phyloP scores from a whole-genome alignment of 2,888 invertebrate genomes.

The Anorthoa munda region DNA sequence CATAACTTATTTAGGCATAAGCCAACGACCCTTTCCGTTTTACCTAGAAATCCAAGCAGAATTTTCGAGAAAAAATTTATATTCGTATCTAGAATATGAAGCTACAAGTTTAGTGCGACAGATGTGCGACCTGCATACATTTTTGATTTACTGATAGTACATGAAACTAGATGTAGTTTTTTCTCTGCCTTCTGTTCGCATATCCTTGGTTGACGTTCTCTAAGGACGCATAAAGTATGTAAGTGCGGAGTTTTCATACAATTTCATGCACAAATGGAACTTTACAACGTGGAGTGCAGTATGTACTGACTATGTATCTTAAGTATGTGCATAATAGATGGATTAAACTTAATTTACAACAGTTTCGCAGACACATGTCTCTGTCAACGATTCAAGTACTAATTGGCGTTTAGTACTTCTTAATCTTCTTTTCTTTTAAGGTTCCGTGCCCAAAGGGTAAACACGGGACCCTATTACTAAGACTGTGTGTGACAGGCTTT shows the following conservation, averaged over 20 bases:
- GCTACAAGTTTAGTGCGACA: conserved; percentile 16
- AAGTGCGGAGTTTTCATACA: conserved; percentile 39
- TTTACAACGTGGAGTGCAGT: conserved; percentile 23
- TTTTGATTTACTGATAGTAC: conserved; percentile 55
- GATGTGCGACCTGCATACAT: conserved; percentile 50
- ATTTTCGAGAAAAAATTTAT: conserved; percentile 27
- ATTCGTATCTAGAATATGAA: conserved; percentile 37
- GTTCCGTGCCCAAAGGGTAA: too few species aligned
- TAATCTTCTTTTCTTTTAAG: neutral
- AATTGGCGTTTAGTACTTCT: neutral
- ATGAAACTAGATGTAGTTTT: conserved; percentile 49
- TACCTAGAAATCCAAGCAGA: conserved; percentile 31
- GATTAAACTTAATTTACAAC: too few species aligned
- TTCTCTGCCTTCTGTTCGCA: conserved; percentile 17
- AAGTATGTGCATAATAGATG: conserved; percentile 16
- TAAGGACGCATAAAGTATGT: conserved; percentile 46
- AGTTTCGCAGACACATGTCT: neutral
- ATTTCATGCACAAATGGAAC: conserved; percentile 33
- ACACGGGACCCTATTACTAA: too few species aligned
- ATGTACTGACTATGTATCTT: conserved; percentile 21
- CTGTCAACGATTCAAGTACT: neutral
- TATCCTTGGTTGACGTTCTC: conserved; percentile 37
- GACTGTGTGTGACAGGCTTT: too few species aligned
- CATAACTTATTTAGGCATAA: conserved; percentile 54
- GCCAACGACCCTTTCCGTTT: conserved; percentile 22